Percentiles rank a stretch among this genome's conserved stretches.
Evolutionary conservation across 2,797 vertebrate genomes (phyloP).

Genomic region (Chelon labrosus): DNA sequence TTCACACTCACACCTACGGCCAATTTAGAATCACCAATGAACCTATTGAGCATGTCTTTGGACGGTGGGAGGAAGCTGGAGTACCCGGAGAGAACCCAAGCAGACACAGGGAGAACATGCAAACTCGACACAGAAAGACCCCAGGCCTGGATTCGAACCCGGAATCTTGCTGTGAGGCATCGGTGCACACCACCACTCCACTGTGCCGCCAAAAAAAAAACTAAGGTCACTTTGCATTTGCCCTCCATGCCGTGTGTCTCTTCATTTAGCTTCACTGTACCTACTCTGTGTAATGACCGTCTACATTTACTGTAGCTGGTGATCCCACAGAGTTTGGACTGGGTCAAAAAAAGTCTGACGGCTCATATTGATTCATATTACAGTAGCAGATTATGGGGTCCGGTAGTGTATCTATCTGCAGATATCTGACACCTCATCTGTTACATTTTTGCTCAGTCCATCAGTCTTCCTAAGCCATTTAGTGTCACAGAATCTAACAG

Average conservation of each 20-base stretch:
- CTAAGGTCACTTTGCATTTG: background rate
- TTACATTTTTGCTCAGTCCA: conserved; percentile 12
- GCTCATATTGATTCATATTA: conserved; percentile 10
- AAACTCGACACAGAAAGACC: too few relatives aligned
- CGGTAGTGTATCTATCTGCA: background rate
- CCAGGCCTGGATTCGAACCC: too few relatives aligned
- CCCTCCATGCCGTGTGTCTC: background rate
- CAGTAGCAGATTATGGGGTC: background rate
- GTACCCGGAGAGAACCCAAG: too few relatives aligned
- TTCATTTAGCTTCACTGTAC: background rate
- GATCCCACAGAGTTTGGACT: background rate
- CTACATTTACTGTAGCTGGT: background rate
- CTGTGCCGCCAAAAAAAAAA: too few relatives aligned
- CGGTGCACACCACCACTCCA: too few relatives aligned
- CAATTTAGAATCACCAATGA: too few relatives aligned
- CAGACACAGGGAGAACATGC: too few relatives aligned
- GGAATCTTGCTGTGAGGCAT: too few relatives aligned
- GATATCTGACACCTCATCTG: conserved; percentile 7
- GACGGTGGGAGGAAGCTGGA: too few relatives aligned
- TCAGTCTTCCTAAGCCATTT: conserved; percentile 1
- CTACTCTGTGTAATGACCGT: background rate
- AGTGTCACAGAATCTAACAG: conserved; percentile 1
- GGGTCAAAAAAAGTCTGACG: background rate
- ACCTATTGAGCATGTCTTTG: too few relatives aligned
- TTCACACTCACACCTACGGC: too few relatives aligned